Evolutionary conservation across 2,797 vertebrate genomes (phyloP).

Genomic region (Lates japonicus): DNA sequence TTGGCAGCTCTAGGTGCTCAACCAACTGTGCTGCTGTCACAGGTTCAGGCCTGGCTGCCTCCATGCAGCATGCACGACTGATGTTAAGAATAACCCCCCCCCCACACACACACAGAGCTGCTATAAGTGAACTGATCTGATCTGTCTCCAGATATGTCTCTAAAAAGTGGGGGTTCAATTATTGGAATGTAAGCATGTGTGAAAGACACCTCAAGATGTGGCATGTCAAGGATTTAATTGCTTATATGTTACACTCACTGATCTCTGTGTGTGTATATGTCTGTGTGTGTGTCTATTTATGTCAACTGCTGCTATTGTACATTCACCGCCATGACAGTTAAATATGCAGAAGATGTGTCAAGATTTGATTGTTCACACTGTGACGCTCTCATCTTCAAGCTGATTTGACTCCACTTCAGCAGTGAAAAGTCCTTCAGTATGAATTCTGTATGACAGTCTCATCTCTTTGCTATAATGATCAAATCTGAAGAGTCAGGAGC

Average conservation of each 20-base stretch:
- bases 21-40: conserved; percentile 76
- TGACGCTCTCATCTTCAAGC: conserved; percentile 52
- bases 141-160: conserved; percentile 54
- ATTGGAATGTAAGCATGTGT: conserved; percentile 63
- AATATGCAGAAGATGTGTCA: conserved; percentile 52
- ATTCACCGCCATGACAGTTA: conserved; percentile 48
- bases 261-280: conserved; percentile 28
- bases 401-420: conserved; percentile 56
- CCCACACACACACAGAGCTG: not conserved
- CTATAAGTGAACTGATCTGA: conserved; percentile 48
- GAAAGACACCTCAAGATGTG: conserved; percentile 69
- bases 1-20: conserved; percentile 69
- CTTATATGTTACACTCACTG: conserved; percentile 53
- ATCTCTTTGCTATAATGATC: conserved; percentile 32
- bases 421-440: conserved; percentile 29
- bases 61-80: conserved; percentile 38
- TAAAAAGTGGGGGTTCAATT: conserved; percentile 59
- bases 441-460: conserved; percentile 36
- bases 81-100: conserved; percentile 25
- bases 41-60: conserved; percentile 75
- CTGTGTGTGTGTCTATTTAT: conserved; percentile 8
- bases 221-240: conserved; percentile 73
- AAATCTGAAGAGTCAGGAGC: conserved; percentile 13
- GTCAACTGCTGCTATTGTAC: conserved; percentile 39
- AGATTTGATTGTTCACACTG: conserved; percentile 63